These are phyloP conservation scores for Craseonycteris thonglongyai DNA, from an alignment of 2,113 vertebrate genomes.

Conservation along the genomic window DNA sequence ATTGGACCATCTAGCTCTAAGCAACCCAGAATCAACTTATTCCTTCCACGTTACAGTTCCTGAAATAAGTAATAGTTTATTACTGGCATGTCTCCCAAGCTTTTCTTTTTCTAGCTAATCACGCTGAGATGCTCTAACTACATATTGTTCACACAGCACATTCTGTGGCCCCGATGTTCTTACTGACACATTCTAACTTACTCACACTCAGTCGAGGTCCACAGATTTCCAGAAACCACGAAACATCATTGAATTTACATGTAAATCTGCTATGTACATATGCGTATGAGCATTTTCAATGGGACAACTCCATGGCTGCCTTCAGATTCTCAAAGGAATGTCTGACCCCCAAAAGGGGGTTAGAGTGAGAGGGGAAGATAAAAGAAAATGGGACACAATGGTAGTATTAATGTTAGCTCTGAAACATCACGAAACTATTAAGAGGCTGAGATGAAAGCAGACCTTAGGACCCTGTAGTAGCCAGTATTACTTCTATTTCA, in stretches of 20 bases:
- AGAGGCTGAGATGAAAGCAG: slow-evolving; percentile 41
- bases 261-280: not conserved
- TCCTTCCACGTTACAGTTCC: not conserved
- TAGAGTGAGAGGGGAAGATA: not conserved
- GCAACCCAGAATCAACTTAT: not conserved
- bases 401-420: not conserved
- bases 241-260: not conserved
- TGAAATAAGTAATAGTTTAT: not conserved
- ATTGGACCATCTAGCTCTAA: not conserved
- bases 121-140: not conserved
- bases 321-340: slow-evolving; percentile 23
- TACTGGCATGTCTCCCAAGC: not conserved
- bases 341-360: not conserved
- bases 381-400: slow-evolving; percentile 23
- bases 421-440: slow-evolving; percentile 36
- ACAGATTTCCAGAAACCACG: not conserved
- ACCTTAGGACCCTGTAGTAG: not conserved
- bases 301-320: not conserved
- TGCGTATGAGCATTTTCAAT: not conserved
- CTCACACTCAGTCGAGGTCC: not conserved
- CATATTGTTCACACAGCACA: not conserved
- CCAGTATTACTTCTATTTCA: not conserved
- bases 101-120: not conserved
- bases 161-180: not conserved
- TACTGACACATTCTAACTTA: not conserved